Base-by-base conservation (phyloP, 2,888 invertebrate genomes). In the Ornithoptera priamus region DNA sequence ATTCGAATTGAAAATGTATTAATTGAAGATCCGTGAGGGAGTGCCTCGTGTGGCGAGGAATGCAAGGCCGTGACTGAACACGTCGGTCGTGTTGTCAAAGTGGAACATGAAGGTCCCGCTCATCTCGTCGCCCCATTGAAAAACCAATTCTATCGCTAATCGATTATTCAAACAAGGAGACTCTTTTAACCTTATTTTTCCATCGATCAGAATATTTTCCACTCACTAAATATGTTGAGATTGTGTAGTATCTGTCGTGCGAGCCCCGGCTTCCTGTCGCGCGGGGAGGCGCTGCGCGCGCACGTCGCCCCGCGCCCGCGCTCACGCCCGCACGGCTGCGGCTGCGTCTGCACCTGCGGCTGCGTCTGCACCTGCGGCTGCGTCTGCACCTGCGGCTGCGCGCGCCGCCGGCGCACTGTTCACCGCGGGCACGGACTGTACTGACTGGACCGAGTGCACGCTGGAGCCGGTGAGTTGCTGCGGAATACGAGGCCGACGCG, bases 181-280 rank as follows among this genome's bases (percentile, higher is more conserved):
- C 30, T 4, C 5, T 30, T 30, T 30, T 30, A 30, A 5, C 10
- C 10, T 39, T 39, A 39, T 6, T 39, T 10, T 39, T 39, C 39
- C 10, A 8, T 39, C 39, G 10, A 39, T 39, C 39, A 39, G 10
- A 39, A 39, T 39, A 39, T 15, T 53, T 18, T 17, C 1, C 39
- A 83, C 93, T 90, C 83, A 93, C 96, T 94, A 80, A 97, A 97
- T 85, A 97, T 97, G 81, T 97, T 97, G 56, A 96, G 89, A 83
- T 96, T 97, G 83, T 95, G 96, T 72, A 97, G 88, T 80, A 97
- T 96, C 78, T 96, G 96, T 50, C 96, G 91, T 3, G 96, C 96
- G 61, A 97, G 94, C 82, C 89, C 87, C 8, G 88, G 88, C 76
- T 89, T 89, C 62, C 89, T 77, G 20, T 87, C 88, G 20, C 84